Conservation (phyloP, 2,113 vertebrate species). For the cattle (Bos taurus) region DNA sequence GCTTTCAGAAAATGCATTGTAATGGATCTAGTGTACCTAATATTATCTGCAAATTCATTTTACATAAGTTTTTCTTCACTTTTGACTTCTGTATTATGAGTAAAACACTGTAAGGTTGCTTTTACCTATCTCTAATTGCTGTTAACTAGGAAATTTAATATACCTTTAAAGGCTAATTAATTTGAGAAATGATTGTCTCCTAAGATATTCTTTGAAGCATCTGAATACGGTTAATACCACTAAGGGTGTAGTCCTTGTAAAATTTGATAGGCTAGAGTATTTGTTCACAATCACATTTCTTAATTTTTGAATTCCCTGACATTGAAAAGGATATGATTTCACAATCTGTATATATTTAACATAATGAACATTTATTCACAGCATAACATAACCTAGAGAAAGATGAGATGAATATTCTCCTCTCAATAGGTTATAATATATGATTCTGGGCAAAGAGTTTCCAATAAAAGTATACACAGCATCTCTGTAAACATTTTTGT, state of each 20-base stretch:
- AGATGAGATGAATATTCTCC: conserved; percentile 11
- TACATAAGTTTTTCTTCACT: background rate
- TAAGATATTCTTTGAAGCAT: background rate
- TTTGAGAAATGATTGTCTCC: background rate
- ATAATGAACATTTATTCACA: background rate
- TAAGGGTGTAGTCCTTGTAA: background rate
- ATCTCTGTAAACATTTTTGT: background rate
- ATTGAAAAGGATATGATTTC: background rate
- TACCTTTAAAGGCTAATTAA: background rate
- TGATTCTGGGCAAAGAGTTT: background rate
- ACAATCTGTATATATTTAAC: background rate
- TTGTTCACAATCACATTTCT: background rate
- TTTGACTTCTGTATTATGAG: background rate
- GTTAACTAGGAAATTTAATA: background rate
- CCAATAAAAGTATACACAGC: background rate
- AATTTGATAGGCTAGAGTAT: background rate
- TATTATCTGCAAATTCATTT: background rate
- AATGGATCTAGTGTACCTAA: background rate
- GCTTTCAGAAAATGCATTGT: background rate
- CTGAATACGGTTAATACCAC: background rate
- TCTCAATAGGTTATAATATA: background rate
- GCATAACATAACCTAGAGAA: background rate
- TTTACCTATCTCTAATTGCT: background rate
- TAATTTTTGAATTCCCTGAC: background rate
- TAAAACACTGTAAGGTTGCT: background rate